These are phyloP conservation scores for Arge pagana DNA, from an alignment of 2,888 invertebrate species.

Conservation along the genomic window DNA sequence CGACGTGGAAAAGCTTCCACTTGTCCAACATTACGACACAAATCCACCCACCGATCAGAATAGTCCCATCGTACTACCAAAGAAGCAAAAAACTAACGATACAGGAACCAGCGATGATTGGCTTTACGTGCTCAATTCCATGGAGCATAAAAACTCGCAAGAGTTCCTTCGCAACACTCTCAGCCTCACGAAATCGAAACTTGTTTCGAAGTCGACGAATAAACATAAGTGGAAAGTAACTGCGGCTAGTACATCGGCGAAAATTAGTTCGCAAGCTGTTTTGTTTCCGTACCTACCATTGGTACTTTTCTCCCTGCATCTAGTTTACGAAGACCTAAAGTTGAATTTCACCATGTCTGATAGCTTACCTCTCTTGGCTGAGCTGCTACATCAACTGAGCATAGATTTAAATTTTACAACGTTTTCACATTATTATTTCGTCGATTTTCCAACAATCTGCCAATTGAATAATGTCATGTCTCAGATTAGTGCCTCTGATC, in stretches of 20 bases:
- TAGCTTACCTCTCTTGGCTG: constrained; percentile 70
- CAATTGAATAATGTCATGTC: constrained; percentile 53
- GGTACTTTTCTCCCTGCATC: constrained; percentile 80
- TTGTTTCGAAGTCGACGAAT: constrained; percentile 21
- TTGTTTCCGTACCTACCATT: constrained; percentile 76
- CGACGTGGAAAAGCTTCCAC: constrained; percentile 66
- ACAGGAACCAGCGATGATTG: constrained; percentile 83
- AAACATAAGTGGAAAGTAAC: constrained; percentile 24
- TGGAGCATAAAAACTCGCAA: constrained; percentile 63
- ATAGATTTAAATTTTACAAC: constrained; percentile 73
- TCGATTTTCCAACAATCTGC: constrained; percentile 77
- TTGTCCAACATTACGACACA: constrained; percentile 53
- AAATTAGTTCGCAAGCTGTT: constrained; percentile 68
- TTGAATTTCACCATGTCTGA: constrained; percentile 73
- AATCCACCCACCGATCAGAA: constrained; percentile 59
- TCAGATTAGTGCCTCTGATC: constrained; percentile 64
- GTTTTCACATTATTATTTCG: constrained; percentile 81
- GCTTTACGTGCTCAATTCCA: constrained; percentile 69
- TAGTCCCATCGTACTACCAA: constrained; percentile 65
- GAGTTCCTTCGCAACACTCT: constrained; percentile 59
- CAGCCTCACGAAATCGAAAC: constrained; percentile 48
- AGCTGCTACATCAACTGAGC: constrained; percentile 76
- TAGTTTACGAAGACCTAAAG: constrained; percentile 91
- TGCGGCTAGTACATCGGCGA: constrained; percentile 38
- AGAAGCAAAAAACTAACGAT: constrained; percentile 80